These are phyloP conservation scores for Dryobotodes eremita DNA, from an alignment of 2,888 invertebrate genomes.

Conservation along the genomic window DNA sequence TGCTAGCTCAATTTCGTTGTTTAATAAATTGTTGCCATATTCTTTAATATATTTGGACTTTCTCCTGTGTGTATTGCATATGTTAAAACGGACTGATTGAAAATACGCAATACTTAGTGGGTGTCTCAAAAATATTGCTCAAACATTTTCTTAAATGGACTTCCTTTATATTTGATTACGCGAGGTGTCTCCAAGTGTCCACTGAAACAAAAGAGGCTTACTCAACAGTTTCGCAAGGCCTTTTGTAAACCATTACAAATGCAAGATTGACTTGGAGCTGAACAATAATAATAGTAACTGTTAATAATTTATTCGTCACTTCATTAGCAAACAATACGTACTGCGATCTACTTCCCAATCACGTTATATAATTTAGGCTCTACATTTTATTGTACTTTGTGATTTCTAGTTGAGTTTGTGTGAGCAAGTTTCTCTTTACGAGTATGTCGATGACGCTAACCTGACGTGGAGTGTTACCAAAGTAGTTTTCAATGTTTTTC, in stretches of 20 bases:
- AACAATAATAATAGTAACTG: constrained; percentile 61
- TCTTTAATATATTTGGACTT: constrained; percentile 28
- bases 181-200: constrained; percentile 43
- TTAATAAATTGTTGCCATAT: constrained; percentile 72
- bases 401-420: constrained; percentile 31
- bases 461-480: background rate
- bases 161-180: constrained; percentile 42
- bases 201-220: constrained; percentile 62
- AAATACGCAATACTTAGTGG: constrained; percentile 24
- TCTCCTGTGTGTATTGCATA: constrained; percentile 8
- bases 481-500: background rate
- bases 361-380: constrained; percentile 39
- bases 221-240: constrained; percentile 75
- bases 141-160: constrained; percentile 13
- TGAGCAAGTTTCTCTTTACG: constrained; percentile 25
- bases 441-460: background rate
- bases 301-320: constrained; percentile 68
- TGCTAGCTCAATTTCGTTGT: constrained; percentile 58
- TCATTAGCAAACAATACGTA: constrained; percentile 52
- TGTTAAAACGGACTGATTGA: constrained; percentile 23
- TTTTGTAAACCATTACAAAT: constrained; percentile 73
- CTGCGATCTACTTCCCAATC: constrained; percentile 39
- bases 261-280: constrained; percentile 68
- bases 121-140: constrained; percentile 25
- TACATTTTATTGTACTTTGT: constrained; percentile 36